Conservation (phyloP, 1,140 invertebrate genomes). For the Probaryconus sp. region DNA sequence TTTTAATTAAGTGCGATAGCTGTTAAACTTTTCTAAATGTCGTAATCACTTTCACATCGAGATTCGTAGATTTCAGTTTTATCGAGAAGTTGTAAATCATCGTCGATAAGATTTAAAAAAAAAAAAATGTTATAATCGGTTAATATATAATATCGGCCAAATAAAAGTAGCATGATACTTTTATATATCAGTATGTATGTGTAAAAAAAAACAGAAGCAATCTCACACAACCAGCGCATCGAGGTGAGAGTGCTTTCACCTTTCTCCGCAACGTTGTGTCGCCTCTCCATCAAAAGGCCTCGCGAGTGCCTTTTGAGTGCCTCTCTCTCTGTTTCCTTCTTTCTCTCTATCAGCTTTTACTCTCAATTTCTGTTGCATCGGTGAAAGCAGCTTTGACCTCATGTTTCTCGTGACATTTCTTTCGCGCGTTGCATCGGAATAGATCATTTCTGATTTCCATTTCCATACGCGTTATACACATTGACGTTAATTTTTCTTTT, state of each 20-base stretch:
- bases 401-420: constrained; percentile 59
- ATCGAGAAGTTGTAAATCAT: no score
- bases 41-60: no score
- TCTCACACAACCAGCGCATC: constrained; percentile 42
- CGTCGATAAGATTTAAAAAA: no score
- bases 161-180: constrained; percentile 36
- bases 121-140: no score
- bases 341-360: constrained; percentile 73
- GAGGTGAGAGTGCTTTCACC: constrained; percentile 78
- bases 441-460: background rate
- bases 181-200: no score
- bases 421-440: constrained; percentile 12
- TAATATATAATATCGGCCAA: constrained; percentile 50
- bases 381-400: constrained; percentile 73
- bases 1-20: no score
- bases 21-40: no score
- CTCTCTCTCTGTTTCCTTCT: constrained; percentile 62
- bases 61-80: no score
- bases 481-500: no score
- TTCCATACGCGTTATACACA: background rate
- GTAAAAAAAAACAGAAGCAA: constrained; percentile 56
- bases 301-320: constrained; percentile 45
- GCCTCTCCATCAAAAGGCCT: constrained; percentile 57
- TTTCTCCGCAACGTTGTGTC: constrained; percentile 71
- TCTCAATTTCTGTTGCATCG: constrained; percentile 70